These are phyloP conservation scores for Strigamia transsilvanica DNA, from an alignment of 2,888 invertebrate genomes.

Conservation along the genomic window DNA sequence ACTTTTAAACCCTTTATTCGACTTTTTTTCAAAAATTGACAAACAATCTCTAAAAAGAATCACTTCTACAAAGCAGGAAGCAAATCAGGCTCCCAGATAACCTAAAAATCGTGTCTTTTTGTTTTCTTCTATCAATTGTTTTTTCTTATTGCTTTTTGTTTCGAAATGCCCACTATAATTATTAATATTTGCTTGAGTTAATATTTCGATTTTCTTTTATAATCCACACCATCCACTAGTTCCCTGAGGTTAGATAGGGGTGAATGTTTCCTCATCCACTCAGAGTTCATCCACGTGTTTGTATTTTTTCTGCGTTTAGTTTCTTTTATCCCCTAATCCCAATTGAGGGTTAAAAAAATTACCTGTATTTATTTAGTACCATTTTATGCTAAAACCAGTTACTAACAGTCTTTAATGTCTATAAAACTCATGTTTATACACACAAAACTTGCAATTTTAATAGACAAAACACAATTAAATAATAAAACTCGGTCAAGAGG, in stretches of 20 bases:
- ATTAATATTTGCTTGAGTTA: not conserved
- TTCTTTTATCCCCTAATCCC: slow-evolving; percentile 34
- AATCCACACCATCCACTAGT: not conserved
- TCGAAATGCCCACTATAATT: not conserved
- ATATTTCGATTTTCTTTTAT: not conserved
- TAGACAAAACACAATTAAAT: no score
- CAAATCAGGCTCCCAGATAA: not conserved
- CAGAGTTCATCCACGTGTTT: slow-evolving; percentile 42
- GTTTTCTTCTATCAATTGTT: not conserved
- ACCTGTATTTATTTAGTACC: not conserved
- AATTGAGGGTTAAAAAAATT: not conserved
- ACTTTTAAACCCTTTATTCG: not conserved
- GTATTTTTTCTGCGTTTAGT: slow-evolving; percentile 24
- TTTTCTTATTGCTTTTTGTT: not conserved
- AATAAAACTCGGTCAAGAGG: no score
- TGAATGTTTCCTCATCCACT: slow-evolving; percentile 36
- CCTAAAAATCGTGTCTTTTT: not conserved
- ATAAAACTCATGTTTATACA: not conserved
- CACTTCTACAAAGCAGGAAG: not conserved
- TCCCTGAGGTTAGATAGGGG: slow-evolving; percentile 31
- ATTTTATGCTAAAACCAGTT: not conserved
- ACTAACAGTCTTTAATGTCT: not conserved
- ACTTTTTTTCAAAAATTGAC: not conserved
- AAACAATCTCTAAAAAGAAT: no score
- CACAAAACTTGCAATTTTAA: no score